Conservation (phyloP, 2,797 vertebrate species). For the Picus viridis region DNA sequence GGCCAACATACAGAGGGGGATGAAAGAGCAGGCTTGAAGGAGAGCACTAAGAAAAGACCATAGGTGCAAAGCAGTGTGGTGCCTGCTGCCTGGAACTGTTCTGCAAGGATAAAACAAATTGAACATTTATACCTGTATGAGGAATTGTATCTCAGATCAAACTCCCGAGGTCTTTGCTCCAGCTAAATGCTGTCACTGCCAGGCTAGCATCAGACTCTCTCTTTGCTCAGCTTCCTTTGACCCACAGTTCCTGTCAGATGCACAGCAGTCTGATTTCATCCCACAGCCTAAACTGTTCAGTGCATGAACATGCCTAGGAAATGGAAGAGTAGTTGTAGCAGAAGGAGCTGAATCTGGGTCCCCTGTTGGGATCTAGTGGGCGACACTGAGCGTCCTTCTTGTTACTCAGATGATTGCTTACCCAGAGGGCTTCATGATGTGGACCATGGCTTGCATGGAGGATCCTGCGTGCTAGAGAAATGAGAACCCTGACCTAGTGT, state of each 20-base stretch:
- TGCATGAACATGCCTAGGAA: not conserved
- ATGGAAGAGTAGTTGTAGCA: not conserved
- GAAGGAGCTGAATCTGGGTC: not conserved
- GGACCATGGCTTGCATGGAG: not conserved
- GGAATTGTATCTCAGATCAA: not conserved
- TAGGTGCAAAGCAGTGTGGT: not conserved
- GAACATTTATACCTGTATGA: not conserved
- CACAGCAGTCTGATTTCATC: not conserved
- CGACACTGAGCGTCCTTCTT: not conserved
- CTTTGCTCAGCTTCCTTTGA: not conserved
- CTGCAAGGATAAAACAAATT: not conserved
- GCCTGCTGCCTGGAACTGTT: not conserved
- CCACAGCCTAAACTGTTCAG: not conserved
- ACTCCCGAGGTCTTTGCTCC: not conserved
- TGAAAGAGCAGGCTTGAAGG: not conserved
- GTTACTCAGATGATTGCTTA: not conserved
- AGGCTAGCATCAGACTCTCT: not conserved
- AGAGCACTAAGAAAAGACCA: rapidly evolving
- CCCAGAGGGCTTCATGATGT: not conserved
- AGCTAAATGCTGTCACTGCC: not conserved
- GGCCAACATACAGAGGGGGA: rapidly evolving
- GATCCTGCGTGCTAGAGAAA: not conserved
- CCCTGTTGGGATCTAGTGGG: not conserved
- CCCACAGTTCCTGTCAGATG: not conserved
- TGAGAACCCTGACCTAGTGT: not conserved